Evolutionary conservation across 2,888 invertebrate species (phyloP).

Genomic region (Megalurothrips usitatus): DNA sequence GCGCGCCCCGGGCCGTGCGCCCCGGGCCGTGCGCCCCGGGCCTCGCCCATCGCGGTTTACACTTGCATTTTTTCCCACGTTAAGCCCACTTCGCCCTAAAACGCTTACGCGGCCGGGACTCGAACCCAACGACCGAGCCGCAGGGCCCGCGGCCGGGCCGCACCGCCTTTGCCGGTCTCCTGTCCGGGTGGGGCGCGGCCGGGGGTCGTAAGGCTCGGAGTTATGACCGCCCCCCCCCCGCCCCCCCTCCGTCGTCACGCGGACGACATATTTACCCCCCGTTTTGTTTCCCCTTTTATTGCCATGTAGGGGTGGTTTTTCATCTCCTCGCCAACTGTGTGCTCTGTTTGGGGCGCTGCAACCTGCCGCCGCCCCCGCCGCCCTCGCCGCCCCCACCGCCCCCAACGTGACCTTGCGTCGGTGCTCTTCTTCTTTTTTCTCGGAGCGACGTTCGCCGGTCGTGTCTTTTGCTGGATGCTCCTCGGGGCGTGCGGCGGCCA

Average conservation of each 20-base stretch:
- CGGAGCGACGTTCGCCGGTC: too few species aligned
- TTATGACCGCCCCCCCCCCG: background rate
- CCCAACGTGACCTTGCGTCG: too few species aligned
- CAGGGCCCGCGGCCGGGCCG: background rate
- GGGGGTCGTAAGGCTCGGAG: constrained; percentile 1
- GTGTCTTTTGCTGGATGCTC: too few species aligned
- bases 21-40: background rate
- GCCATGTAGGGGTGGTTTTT: background rate
- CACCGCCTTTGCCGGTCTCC: background rate
- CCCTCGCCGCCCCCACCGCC: too few species aligned
- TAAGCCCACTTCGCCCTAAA: too few species aligned
- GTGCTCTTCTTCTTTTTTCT: too few species aligned
- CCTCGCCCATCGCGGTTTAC: background rate
- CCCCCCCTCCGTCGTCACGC: background rate
- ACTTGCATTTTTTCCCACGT: too few species aligned
- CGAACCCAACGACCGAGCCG: too few species aligned
- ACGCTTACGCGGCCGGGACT: too few species aligned
- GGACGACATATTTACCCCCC: background rate
- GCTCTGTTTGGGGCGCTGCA: too few species aligned
- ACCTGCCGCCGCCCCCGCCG: background rate
- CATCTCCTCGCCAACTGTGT: background rate
- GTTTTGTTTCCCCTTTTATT: constrained; percentile 5
- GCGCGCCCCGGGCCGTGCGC: background rate
- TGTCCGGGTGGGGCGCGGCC: background rate
- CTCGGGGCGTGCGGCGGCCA: too few species aligned